A percentile compares a stretch with the other conserved stretches of the same genome.
phyloP scores from a whole-genome alignment of 2,888 invertebrate species.

The Polietes domitor region DNA sequence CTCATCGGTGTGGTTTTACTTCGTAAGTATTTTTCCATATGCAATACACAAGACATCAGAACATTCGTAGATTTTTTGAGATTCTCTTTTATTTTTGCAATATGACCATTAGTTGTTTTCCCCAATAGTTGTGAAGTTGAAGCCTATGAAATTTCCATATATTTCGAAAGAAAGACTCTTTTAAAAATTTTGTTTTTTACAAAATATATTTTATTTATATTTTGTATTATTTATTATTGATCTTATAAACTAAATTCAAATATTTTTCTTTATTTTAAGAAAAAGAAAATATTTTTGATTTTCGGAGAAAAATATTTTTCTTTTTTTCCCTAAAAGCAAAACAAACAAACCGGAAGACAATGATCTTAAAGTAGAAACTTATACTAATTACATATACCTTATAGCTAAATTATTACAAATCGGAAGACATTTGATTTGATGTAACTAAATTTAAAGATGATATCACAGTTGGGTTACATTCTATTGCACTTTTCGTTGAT shows the following conservation, averaged over 20 bases:
- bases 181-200: too few relatives aligned
- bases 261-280: background rate
- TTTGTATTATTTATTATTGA: background rate
- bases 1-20: too few relatives aligned
- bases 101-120: too few relatives aligned
- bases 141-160: too few relatives aligned
- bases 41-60: too few relatives aligned
- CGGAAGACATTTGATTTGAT: slow-evolving; percentile 43
- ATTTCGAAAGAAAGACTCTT: too few relatives aligned
- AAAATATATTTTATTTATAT: slow-evolving; percentile 16
- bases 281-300: background rate
- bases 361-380: slow-evolving; percentile 59
- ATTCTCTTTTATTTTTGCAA: too few relatives aligned
- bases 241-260: background rate
- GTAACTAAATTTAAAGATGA: background rate
- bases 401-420: slow-evolving; percentile 20
- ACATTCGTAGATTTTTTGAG: too few relatives aligned
- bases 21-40: too few relatives aligned
- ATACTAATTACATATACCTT: background rate
- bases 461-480: slow-evolving; percentile 55
- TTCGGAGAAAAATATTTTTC: slow-evolving; percentile 44
- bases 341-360: slow-evolving; percentile 69
- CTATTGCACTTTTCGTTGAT: background rate
- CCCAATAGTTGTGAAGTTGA: too few relatives aligned
- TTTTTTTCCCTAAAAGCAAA: slow-evolving; percentile 64